Percentiles rank a stretch among this genome's conserved stretches.
Conservation (phyloP, 2,888 invertebrate species). For the Crepidodera aurea region DNA sequence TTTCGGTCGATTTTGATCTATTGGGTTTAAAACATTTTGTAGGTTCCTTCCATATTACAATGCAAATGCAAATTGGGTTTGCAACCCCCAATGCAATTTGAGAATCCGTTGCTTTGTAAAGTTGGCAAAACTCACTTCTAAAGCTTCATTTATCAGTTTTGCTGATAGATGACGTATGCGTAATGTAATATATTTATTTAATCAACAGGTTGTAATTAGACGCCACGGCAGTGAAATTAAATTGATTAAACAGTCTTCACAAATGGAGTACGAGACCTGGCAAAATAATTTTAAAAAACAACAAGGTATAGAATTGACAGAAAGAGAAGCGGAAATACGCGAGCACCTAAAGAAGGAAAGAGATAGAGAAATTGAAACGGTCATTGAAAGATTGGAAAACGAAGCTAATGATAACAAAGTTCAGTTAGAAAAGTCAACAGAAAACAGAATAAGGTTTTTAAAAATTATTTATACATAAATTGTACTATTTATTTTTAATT, state of each 20-base stretch:
- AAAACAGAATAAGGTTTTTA: conserved; percentile 60
- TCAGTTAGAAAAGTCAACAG: conserved; percentile 70
- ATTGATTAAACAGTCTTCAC: conserved; percentile 68
- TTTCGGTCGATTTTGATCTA: no score
- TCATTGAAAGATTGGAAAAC: conserved; percentile 73
- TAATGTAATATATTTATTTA: no score
- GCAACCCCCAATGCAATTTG: no score
- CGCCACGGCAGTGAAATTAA: conserved; percentile 66
- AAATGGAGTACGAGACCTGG: conserved; percentile 71
- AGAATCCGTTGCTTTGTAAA: no score
- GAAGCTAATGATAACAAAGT: conserved; percentile 69
- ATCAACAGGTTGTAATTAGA: conserved; percentile 56
- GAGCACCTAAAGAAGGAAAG: conserved; percentile 77
- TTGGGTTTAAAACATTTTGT: no score
- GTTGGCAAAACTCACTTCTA: no score
- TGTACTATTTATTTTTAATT: not conserved
- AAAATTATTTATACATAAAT: not conserved
- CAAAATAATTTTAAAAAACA: conserved; percentile 70
- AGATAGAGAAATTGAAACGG: conserved; percentile 80
- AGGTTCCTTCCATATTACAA: no score
- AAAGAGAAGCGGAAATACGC: conserved; percentile 73
- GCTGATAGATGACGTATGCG: no score
- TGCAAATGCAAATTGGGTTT: no score
- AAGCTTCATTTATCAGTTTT: no score
- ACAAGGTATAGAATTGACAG: conserved; percentile 68